A percentile compares a stretch with the other conserved stretches of the same genome.
These are phyloP conservation scores for Opisthograptis luteolata DNA, from an alignment of 2,888 invertebrate species.

Conservation along the genomic window DNA sequence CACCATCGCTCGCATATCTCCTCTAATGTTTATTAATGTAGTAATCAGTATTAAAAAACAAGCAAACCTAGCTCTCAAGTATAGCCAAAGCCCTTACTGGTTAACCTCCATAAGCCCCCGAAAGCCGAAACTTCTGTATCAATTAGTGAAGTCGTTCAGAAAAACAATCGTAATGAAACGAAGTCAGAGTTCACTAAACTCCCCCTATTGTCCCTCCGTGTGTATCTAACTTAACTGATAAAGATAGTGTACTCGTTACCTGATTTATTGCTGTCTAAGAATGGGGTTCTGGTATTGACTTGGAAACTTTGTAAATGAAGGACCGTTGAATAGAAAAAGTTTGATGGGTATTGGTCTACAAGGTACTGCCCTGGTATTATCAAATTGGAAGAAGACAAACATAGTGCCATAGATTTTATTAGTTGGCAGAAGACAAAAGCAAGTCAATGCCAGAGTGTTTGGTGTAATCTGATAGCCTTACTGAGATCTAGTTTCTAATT, in stretches of 20 bases:
- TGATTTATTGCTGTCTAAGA: slow-evolving; percentile 24
- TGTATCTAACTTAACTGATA: slow-evolving; percentile 28
- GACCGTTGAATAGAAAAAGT: not conserved
- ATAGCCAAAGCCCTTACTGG: not conserved
- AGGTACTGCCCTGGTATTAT: no score
- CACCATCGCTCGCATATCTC: no score
- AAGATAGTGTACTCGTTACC: slow-evolving; percentile 24
- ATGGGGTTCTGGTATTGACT: not conserved
- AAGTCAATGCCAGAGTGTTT: no score
- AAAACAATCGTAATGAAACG: slow-evolving; percentile 33
- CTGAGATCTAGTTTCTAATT: no score
- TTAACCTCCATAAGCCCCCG: not conserved
- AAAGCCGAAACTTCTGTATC: slow-evolving; percentile 27
- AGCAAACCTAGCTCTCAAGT: no score
- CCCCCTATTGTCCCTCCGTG: slow-evolving; percentile 27
- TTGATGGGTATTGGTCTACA: no score
- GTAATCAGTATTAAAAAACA: no score
- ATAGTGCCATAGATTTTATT: no score
- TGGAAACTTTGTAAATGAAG: slow-evolving; percentile 3
- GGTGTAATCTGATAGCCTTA: no score
- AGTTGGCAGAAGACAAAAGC: no score
- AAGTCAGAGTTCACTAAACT: slow-evolving; percentile 29
- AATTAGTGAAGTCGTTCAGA: slow-evolving; percentile 35
- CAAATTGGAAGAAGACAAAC: no score
- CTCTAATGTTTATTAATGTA: no score